Conservation (phyloP, 2,888 invertebrate species). For the Ellobium chinense region DNA sequence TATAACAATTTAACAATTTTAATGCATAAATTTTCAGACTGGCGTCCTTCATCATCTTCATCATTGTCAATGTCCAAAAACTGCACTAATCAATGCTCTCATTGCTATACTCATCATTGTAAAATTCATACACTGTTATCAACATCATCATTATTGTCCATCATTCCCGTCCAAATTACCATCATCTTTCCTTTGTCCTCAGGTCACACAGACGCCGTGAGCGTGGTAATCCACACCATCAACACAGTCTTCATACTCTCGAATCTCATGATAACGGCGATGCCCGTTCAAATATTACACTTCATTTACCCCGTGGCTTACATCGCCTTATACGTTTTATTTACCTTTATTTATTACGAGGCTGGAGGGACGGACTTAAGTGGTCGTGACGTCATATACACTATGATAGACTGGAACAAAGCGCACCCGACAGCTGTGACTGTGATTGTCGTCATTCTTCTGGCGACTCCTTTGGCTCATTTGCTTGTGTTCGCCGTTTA, state of each 20-base stretch:
- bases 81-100: no score
- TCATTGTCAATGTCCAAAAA: no score
- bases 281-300: slow-evolving; percentile 61
- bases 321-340: slow-evolving; percentile 51
- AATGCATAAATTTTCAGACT: no score
- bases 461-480: slow-evolving; percentile 17
- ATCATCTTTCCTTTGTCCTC: no score
- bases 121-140: no score
- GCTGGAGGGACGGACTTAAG: slow-evolving; percentile 55
- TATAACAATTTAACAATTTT: no score
- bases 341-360: slow-evolving; percentile 53
- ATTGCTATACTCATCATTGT: no score
- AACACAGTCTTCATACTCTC: slow-evolving; percentile 62
- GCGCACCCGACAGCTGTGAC: slow-evolving; percentile 29
- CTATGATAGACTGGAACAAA: slow-evolving; percentile 52
- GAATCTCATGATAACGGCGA: slow-evolving; percentile 58
- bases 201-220: slow-evolving; percentile 32
- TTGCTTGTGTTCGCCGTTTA: slow-evolving; percentile 3
- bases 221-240: slow-evolving; percentile 58
- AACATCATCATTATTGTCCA: no score
- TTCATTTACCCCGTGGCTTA: slow-evolving; percentile 60
- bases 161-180: no score
- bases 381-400: slow-evolving; percentile 53
- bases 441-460: slow-evolving; percentile 6
- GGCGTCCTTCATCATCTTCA: no score